Base-by-base conservation (phyloP, 2,797 vertebrate species). In the Aplochiton taeniatus region DNA sequence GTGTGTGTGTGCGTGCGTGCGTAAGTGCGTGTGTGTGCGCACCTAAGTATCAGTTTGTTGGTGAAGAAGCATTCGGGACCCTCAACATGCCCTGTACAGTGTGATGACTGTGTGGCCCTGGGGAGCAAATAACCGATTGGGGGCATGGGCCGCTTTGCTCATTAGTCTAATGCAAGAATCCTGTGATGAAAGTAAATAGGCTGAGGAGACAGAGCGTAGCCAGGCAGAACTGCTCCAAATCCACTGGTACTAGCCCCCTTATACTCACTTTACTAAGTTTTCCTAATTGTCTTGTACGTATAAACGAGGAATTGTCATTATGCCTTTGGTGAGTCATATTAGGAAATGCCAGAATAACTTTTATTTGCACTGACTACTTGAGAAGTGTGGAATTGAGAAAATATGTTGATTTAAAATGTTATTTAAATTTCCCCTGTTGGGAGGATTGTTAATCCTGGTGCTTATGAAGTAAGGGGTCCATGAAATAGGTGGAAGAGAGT, bases 391-490 rank as follows among this genome's bases (percentile, higher is more conserved):
- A 52, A 65, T 81, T 57, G 61, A 50, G 53, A 62, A 48, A 66
- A 41, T 59, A 72, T 50, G 69, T 56, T 49, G 43, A 71, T 80
- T 68, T 59, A 64, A 53, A 81, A 69, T 73, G 57, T 68, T 80
- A 66, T 68, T 77, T 59, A 48, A 58, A 70, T 79, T 72, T 55
- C 49, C 20, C 44, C 61, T 68, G 46, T 63, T 58, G 13, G 46
- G 5, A 16, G 53, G 46, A 14, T 58, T 72, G 57, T 65, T 82
- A 82, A 88, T 89, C 81, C 78, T 63, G 51, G 54, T 73, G 67
- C 86, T 81, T 81, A 43, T 77, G 61, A 78, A 84, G 81, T 85
- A 74, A 85, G 79, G 70, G 73, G 69, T 78, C 75, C 77, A 77
- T 87, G 79, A 88, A 89, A 84, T 78, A 78, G 61, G 63, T 64